A percentile compares a stretch with the other conserved stretches of the same genome.
Conservation (phyloP, 2,113 vertebrate genomes). For the Larimichthys polyactis region DNA sequence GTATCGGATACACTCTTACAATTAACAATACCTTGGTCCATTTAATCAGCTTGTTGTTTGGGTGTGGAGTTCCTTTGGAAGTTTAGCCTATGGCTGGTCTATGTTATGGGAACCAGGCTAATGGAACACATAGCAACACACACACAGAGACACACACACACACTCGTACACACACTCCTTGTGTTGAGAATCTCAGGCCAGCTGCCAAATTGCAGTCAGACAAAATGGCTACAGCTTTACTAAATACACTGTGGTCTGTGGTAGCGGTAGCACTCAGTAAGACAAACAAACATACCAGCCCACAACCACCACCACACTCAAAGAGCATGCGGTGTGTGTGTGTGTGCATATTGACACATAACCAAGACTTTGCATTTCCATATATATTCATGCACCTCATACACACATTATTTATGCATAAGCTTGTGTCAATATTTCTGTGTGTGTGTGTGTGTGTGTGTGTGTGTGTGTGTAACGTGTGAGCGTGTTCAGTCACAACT, state of each 20-base stretch:
- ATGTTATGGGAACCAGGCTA: constrained; percentile 50
- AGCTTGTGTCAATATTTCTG: constrained; percentile 34
- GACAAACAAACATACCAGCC: constrained; percentile 73
- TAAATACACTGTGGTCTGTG: constrained; percentile 72
- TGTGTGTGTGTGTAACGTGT: constrained; percentile 34
- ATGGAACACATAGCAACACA: constrained; percentile 27
- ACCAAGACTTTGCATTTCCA: constrained; percentile 11
- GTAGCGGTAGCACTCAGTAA: constrained; percentile 66
- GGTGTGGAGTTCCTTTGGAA: constrained; percentile 62
- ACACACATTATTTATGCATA: constrained; percentile 28
- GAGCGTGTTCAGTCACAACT: constrained; percentile 37
- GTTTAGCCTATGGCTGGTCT: constrained; percentile 31
- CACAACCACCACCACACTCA: constrained; percentile 46
- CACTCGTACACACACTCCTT: constrained; percentile 14
- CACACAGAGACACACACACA: too few species aligned
- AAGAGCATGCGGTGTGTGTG: constrained; percentile 29
- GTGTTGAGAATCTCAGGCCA: constrained; percentile 44
- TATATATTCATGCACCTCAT: constrained; percentile 18
- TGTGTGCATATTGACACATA: constrained; percentile 29
- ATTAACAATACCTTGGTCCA: constrained; percentile 48
- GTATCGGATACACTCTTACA: constrained; percentile 25
- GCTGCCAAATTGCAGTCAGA: constrained; percentile 70
- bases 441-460: constrained; percentile 25
- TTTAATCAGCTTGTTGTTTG: constrained; percentile 45
- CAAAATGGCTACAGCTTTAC: constrained; percentile 63